Base-by-base conservation (phyloP, 2,113 vertebrate genomes). In the Menura novaehollandiae region DNA sequence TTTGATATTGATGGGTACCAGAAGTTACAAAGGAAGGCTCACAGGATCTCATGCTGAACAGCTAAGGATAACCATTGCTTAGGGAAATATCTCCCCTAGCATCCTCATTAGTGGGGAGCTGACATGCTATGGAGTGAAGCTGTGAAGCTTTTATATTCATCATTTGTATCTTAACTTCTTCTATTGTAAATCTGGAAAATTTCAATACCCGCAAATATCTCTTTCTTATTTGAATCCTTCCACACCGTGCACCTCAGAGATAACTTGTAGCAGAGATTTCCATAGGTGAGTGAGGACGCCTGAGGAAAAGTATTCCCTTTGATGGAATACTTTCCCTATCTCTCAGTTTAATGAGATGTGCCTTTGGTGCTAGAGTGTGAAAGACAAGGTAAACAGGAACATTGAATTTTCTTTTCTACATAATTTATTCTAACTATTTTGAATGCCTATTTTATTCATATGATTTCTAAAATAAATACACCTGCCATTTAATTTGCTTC, bases 331-430 rank as follows among this genome's bases (percentile, higher is more conserved):
- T 91, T 96, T 79, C 58, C 64, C 47, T 93, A 60, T 88, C 4
- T 1, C 80, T 92, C 89, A 81, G 52, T 91, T 96, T 96, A 93
- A 96, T 91, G 84, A 93, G 72, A 75, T 95, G 74, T 85, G 67
- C 84, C 67, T 93, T 95, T 79, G 67, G 94, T 95, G 62, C 53
- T 82, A 64, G 67, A 93, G 81, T 97, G 85, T 91, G 72, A 95
- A 95, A 95, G 77, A 91, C 86, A 82, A 94, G 82, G 94, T 96
- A 97, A 97, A 94, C 84, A 94, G 69, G 68, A 93, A 80, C 91
- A 87, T 0, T 93, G 71, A 91, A 68, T 93, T 75, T 91, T 67
- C 64, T 95, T 90, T 95, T 88, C 91, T 89, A 41, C 55, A 19
- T 93, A 74, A 86, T 94, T 96, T 94, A 95, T 96, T 95, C 86